Conservation (phyloP, 2,888 invertebrate species). For the Chymomyza fuscimana region DNA sequence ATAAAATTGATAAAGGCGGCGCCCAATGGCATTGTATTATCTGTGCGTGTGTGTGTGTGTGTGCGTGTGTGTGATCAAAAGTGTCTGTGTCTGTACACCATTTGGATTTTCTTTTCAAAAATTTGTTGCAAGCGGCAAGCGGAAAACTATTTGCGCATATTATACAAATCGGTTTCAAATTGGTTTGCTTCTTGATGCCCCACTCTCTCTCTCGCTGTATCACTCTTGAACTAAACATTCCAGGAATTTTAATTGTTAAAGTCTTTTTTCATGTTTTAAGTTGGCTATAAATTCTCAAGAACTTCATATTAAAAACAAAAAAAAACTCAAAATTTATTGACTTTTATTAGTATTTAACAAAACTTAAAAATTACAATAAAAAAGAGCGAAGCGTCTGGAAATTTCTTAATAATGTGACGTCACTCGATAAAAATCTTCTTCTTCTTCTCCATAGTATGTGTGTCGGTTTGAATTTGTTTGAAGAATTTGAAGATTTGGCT, state of each 20-base stretch:
- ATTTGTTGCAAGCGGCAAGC: conserved; percentile 41
- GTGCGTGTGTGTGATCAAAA: not conserved
- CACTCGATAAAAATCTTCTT: too few species aligned
- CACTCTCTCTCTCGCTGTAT: not conserved
- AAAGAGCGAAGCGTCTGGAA: too few species aligned
- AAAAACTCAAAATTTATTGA: too few species aligned
- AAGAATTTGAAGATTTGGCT: too few species aligned
- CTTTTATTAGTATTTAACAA: too few species aligned
- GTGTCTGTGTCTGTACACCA: not conserved
- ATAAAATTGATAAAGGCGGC: conserved; percentile 73
- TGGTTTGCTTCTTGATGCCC: not conserved
- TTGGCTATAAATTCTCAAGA: too few species aligned
- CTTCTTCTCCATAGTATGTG: too few species aligned
- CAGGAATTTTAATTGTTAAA: not conserved
- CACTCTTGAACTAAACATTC: not conserved
- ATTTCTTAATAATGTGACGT: too few species aligned
- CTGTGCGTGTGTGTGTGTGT: not conserved
- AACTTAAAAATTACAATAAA: too few species aligned
- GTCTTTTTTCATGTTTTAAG: not conserved
- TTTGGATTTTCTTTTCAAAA: not conserved
- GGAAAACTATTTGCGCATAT: conserved; percentile 68
- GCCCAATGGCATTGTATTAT: not conserved
- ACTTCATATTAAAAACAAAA: too few species aligned
- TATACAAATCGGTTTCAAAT: conserved; percentile 36
- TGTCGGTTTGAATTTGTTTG: too few species aligned